Conservation (phyloP, 1,140 invertebrate species). For the Megalopta genalis region DNA sequence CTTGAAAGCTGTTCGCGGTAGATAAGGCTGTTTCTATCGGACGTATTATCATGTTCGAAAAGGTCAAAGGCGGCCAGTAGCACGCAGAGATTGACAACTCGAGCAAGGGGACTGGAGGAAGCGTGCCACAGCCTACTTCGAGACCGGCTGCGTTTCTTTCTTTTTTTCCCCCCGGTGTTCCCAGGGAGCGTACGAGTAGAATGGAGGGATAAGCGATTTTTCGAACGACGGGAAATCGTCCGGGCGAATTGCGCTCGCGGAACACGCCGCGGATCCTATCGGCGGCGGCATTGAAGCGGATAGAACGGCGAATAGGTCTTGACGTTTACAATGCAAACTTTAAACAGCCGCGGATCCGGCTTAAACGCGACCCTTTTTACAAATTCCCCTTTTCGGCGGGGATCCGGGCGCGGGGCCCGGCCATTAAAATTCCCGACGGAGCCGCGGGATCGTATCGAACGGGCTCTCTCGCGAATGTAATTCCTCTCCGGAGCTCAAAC, state of each 20-base stretch:
- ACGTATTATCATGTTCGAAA: neutral
- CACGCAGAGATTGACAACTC: conserved; percentile 8
- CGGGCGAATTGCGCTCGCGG: no score
- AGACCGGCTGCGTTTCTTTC: no score
- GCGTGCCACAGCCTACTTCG: no score
- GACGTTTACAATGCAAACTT: conserved; percentile 2
- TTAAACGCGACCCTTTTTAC: neutral
- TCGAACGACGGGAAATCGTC: no score
- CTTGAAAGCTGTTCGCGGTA: neutral
- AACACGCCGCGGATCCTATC: no score
- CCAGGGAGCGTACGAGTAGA: no score
- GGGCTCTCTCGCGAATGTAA: neutral
- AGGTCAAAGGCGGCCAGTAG: neutral
- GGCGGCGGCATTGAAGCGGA: neutral
- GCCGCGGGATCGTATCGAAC: neutral
- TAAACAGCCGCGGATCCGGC: neutral
- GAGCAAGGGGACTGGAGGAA: neutral
- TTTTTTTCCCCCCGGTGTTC: neutral
- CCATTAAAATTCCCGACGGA: conserved; percentile 22
- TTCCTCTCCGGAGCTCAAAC: neutral
- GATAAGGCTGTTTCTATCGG: no score
- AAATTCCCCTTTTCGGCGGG: neutral
- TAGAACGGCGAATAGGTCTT: neutral
- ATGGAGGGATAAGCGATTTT: no score
- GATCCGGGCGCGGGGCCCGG: neutral